Percentiles rank a stretch among this genome's conserved stretches.
These are phyloP conservation scores for Poeciliopsis occidentalis DNA, from an alignment of 2,113 vertebrate genomes.

Conservation along the genomic window DNA sequence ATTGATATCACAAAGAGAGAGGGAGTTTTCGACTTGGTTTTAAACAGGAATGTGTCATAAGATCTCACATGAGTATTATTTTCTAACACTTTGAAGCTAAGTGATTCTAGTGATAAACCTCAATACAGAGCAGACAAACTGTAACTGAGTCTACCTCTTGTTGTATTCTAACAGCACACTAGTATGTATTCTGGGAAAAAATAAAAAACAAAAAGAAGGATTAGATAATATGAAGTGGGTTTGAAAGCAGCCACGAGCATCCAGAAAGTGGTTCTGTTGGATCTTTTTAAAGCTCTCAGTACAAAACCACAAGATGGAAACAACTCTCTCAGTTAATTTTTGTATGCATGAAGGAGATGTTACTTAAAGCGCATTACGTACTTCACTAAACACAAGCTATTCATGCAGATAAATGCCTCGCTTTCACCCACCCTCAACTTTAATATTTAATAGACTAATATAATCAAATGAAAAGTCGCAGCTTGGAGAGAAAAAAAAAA, in stretches of 20 bases:
- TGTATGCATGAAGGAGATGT: constrained; percentile 81
- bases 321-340: constrained; percentile 71
- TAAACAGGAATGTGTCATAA: constrained; percentile 51
- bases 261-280: constrained; percentile 38
- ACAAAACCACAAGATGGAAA: constrained; percentile 61
- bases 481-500: constrained; percentile 21
- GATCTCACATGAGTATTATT: constrained; percentile 52
- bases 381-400: constrained; percentile 81
- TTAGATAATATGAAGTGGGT: constrained; percentile 18
- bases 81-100: constrained; percentile 25
- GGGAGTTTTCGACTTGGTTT: constrained; percentile 58
- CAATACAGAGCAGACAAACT: not conserved
- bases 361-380: constrained; percentile 82
- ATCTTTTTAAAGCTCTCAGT: constrained; percentile 39
- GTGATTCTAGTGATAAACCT: constrained; percentile 9
- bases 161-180: constrained; percentile 12
- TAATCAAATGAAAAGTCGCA: constrained; percentile 75
- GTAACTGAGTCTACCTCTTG: not conserved
- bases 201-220: not conserved
- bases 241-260: constrained; percentile 33
- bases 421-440: constrained; percentile 77
- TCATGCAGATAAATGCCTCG: constrained; percentile 83
- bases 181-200: not conserved
- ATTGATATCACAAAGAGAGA: constrained; percentile 65
- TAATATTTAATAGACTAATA: constrained; percentile 82